Conservation (phyloP, 30 jellyfish, hydroid and myxozoan genomes). For the Aurelia coerulea region DNA sequence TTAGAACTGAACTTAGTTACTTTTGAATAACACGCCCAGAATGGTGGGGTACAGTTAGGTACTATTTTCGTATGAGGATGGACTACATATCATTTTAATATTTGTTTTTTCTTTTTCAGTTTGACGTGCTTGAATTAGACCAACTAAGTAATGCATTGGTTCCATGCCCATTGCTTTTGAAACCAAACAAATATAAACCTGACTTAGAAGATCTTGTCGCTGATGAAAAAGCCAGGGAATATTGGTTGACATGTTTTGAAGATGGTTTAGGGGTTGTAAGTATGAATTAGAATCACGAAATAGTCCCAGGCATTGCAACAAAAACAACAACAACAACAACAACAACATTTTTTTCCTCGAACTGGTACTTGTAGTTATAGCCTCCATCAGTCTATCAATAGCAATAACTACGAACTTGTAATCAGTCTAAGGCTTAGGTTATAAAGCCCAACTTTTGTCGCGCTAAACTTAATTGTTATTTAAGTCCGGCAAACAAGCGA, state of each 20-base stretch:
- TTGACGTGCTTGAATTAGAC: constrained; percentile 89
- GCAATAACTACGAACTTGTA: too few species aligned
- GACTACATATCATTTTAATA: too few species aligned
- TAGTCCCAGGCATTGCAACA: neutral
- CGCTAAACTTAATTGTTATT: too few species aligned
- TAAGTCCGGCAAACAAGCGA: too few species aligned
- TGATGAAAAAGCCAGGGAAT: constrained; percentile 86
- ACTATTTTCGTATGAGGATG: too few species aligned
- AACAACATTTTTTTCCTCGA: neutral
- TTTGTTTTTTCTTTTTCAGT: constrained; percentile 38
- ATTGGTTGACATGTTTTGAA: constrained; percentile 87
- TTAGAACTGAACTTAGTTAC: too few species aligned
- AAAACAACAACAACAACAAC: neutral
- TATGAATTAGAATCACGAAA: neutral
- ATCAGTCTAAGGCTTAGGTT: too few species aligned
- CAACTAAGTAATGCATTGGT: constrained; percentile 73
- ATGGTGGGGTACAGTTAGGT: too few species aligned
- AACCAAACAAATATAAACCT: constrained; percentile 69
- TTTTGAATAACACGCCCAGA: too few species aligned
- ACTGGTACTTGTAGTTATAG: too few species aligned
- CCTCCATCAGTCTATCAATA: too few species aligned
- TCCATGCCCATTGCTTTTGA: constrained; percentile 82
- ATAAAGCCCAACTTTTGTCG: too few species aligned
- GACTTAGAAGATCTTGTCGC: constrained; percentile 86
- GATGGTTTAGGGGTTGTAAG: constrained; percentile 74